Percentiles rank a stretch among this genome's conserved stretches.
phyloP scores from a whole-genome alignment of 2,888 invertebrate species.

The Caradrina kadenii region DNA sequence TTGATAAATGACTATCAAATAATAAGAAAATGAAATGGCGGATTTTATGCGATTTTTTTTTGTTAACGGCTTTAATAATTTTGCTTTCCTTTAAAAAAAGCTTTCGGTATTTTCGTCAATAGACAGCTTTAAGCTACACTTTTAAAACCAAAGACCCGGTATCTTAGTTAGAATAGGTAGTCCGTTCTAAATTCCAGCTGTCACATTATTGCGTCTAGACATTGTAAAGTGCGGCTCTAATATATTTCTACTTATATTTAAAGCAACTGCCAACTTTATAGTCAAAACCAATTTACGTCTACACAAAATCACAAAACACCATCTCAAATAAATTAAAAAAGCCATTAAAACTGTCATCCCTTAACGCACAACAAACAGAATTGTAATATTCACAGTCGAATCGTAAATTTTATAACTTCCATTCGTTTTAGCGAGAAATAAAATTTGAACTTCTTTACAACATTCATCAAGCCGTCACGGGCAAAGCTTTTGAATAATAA shows the following conservation, averaged over 20 bases:
- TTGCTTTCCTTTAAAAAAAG: no score
- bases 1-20: no score
- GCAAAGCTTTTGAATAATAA: slow-evolving; percentile 88
- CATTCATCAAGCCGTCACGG: slow-evolving; percentile 87
- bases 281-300: slow-evolving; percentile 40
- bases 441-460: slow-evolving; percentile 85
- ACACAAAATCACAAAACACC: slow-evolving; percentile 45
- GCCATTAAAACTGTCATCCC: slow-evolving; percentile 62
- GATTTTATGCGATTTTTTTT: no score
- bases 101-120: no score
- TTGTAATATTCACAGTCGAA: slow-evolving; percentile 73
- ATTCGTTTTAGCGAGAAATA: slow-evolving; percentile 80
- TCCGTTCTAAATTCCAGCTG: not conserved
- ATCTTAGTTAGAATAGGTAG: not conserved
- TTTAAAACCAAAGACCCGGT: no score
- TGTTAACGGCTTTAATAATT: no score
- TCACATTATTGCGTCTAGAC: slow-evolving; percentile 21
- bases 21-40: no score
- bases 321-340: slow-evolving; percentile 56
- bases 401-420: slow-evolving; percentile 77
- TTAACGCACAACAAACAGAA: slow-evolving; percentile 68
- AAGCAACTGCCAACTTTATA: slow-evolving; percentile 27
- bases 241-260: not conserved
- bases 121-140: no score
- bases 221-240: not conserved